Percentiles rank a stretch among this genome's conserved stretches.
phyloP scores from a whole-genome alignment of 2,113 vertebrate genomes.

The Zapornia atra region DNA sequence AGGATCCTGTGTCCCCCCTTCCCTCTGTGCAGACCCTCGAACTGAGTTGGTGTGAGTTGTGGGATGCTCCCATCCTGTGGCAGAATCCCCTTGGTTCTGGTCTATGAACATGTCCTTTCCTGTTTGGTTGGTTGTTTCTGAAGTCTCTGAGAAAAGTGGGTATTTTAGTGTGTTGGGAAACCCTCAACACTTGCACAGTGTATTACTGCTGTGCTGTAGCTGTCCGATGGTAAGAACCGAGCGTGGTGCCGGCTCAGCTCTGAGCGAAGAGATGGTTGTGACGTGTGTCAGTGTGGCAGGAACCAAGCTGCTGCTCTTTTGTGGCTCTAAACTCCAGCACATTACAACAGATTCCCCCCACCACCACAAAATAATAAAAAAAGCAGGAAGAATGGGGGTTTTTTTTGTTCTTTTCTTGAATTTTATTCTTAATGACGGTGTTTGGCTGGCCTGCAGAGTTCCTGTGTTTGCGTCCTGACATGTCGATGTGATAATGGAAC shows the following conservation, averaged over 20 bases:
- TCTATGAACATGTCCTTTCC: background rate
- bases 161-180: background rate
- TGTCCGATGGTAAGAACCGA: background rate
- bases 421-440: background rate
- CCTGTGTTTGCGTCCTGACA: background rate
- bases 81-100: background rate
- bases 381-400: background rate
- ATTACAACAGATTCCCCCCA: background rate
- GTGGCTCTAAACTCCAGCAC: background rate
- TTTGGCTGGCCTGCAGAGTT: background rate
- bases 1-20: background rate
- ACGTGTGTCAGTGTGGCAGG: background rate
- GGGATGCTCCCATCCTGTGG: background rate
- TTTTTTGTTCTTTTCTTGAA: background rate
- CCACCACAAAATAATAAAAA: background rate
- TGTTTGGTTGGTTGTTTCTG: rapidly evolving
- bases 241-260: background rate
- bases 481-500: background rate
- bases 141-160: background rate
- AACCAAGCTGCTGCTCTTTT: background rate
- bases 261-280: background rate
- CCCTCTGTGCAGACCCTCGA: background rate
- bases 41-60: background rate
- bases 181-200: rapidly evolving
- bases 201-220: rapidly evolving